Base-by-base conservation (phyloP, 2,113 vertebrate genomes). In the Platanista minor region DNA sequence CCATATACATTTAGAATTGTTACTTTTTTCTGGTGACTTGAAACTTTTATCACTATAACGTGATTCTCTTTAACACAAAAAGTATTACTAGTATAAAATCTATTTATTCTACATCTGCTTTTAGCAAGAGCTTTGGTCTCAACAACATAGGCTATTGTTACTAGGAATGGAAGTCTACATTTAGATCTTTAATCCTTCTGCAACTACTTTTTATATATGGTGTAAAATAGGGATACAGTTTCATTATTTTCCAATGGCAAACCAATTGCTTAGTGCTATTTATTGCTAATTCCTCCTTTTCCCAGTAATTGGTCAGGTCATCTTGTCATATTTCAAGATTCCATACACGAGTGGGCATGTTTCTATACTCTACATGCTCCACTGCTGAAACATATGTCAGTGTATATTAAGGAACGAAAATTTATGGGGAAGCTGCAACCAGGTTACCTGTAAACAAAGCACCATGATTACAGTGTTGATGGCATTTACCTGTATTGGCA, bases 391-490 rank as follows among this genome's bases (percentile, higher is more conserved):
- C 43, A 31, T 10, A 18, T 9, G 29, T 62, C 57, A 41, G 12
- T 13, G n/a, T 8, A 29, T 29, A 12, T 9, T 39, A 46, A 61
- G 81, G 61, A 69, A 11, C 6, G 7, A 62, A 54, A 61, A 46
- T 33, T 36, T 21, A 20, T 1, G 29, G 33, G 14, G 13, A 77
- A 33, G 31, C 17, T 82, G 31, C 31, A 86, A 25, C 25, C 6
- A 23, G 33, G 29, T 31, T 3, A n/a, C 12, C 62, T 31, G 33
- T 11, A 11, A 43, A 13, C 17, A 20, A 75, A 64, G 17, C 18
- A 17, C 1, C 15, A 5, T 17, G 29, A 43, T 67, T 39, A 2
- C 0, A 12, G 10, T 9, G 41, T 23, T 29, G 5, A 27, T 2
- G 41, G 69, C 29, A 0, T 46, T 72, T 14, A 57, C 57, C 52